Base-by-base conservation (phyloP, 2,888 invertebrate species). In the Germaria angustata region DNA sequence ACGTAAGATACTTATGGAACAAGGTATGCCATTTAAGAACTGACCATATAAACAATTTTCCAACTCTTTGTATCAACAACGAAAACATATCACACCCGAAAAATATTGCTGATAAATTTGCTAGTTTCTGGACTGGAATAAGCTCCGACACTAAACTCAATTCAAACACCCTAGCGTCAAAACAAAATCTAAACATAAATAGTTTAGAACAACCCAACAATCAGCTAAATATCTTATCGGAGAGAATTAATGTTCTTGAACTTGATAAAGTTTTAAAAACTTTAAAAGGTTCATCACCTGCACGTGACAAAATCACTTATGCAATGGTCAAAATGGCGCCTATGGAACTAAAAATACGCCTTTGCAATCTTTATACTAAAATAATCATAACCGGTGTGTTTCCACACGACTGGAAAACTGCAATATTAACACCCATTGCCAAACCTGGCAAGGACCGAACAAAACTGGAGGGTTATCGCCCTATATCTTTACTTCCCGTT, bases 1-100 rank as follows among this genome's bases (percentile, higher is more conserved):
- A 83, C n/a, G 51, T 73, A 7, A n/a, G 49, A 1, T 13, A 11
- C 9, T n/a, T 75, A 15, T 79, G 82, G 79, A 44, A 22, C 1
- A 78, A 57, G 2, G 57, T 69, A 0, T 65, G 68, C 0, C 68
- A 73, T 3, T 13, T 76, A 8, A 59, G 51, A 17, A n/a, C 15
- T 1, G 0, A 46, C 4, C 34, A 11, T 2, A 36, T 28, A 1
- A 5, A n/a, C 2, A 32, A 2, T 2, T 73, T 81, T 4, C 63
- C 72, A 3, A 44, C 32, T 7, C 39, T 68, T 13, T n/a, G 8
- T 11, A 17, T 9, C 0, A 15, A 68, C 9, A 51, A 49, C 2
- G 34, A 9, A n/a, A 28, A 7, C 2, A 13, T 71, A 11, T 63
- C 61, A 5, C 44, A 75, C n/a, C 71, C 71, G 2, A 41, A 28